Evolutionary conservation across 2,888 invertebrate species (phyloP).

Genomic region (Oscheius sp.): DNA sequence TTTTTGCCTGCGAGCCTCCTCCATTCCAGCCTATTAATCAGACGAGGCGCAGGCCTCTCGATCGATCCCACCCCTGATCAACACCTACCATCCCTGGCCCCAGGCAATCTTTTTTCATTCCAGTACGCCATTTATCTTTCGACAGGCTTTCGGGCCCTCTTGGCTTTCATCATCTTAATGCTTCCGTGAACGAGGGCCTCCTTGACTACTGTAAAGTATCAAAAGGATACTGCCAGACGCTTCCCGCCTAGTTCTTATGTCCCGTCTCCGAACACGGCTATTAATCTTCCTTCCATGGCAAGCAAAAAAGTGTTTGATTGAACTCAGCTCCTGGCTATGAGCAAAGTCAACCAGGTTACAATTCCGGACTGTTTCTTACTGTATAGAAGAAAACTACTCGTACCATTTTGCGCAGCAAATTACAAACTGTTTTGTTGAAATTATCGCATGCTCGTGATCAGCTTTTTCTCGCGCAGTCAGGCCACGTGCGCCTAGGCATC

Average conservation of each 20-base stretch:
- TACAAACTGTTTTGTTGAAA: not conserved
- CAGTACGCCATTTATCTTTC: not conserved
- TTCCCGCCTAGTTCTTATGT: not conserved
- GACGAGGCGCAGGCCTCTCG: constrained; percentile 31
- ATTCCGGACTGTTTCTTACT: not conserved
- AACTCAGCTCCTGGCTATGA: not conserved
- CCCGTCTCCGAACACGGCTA: not conserved
- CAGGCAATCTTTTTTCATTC: not conserved
- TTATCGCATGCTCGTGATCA: constrained; percentile 19
- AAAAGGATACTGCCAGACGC: not conserved
- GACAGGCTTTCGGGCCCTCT: too few species aligned
- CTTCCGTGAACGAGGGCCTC: too few species aligned
- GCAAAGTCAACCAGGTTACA: not conserved
- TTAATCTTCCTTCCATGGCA: constrained; percentile 5
- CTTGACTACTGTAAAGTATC: too few species aligned
- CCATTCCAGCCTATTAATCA: constrained; percentile 31
- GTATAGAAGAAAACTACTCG: not conserved
- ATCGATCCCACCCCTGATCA: constrained; percentile 30
- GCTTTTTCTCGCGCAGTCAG: constrained; percentile 16
- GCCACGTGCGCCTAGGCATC: constrained; percentile 23
- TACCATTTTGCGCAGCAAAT: not conserved
- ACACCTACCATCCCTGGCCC: constrained; percentile 25
- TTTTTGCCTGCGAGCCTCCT: constrained; percentile 31
- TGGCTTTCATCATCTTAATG: too few species aligned
- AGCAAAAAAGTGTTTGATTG: constrained; percentile 9